Percentiles rank a stretch among this genome's conserved stretches.
These are phyloP conservation scores for Drosophila anomalata DNA, from an alignment of 2,888 invertebrate species.

Conservation along the genomic window DNA sequence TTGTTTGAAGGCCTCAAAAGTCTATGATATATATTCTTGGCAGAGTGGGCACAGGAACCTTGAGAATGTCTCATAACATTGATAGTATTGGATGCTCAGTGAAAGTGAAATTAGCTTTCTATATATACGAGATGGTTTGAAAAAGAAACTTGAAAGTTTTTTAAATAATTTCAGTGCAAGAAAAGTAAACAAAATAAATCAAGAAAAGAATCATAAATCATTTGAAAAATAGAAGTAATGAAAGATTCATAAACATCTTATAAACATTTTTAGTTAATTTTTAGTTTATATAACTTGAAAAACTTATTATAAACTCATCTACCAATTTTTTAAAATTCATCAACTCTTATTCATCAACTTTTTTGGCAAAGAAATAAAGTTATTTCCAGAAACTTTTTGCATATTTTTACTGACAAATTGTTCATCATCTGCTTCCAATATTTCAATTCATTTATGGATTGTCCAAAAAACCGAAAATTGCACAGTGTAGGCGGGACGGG, in stretches of 20 bases:
- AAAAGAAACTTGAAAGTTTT: slow-evolving; percentile 46
- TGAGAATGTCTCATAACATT: slow-evolving; percentile 17
- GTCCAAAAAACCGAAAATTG: slow-evolving; percentile 68
- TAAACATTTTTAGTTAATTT: background rate
- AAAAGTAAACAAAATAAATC: slow-evolving; percentile 1
- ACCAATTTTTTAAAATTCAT: background rate
- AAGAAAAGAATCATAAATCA: background rate
- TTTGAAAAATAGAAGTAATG: background rate
- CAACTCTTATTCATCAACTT: background rate
- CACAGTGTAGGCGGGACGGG: slow-evolving; percentile 75
- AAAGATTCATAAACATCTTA: background rate
- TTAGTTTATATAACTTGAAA: background rate
- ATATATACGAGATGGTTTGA: slow-evolving; percentile 1
- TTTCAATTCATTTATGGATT: slow-evolving; percentile 49
- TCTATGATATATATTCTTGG: slow-evolving; percentile 36
- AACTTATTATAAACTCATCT: too few species aligned
- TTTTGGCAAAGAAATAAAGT: background rate
- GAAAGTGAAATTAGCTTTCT: slow-evolving; percentile 27
- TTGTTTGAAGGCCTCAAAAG: slow-evolving; percentile 51
- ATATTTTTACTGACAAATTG: slow-evolving; percentile 15
- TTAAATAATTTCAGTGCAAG: background rate
- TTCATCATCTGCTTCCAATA: slow-evolving; percentile 63
- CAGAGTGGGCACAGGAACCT: slow-evolving; percentile 12
- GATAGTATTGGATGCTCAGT: slow-evolving; percentile 8
- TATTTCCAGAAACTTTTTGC: slow-evolving; percentile 21